Evolutionary conservation across 2,888 invertebrate genomes (phyloP).

Genomic region (Cosmorhoe ocellata): DNA sequence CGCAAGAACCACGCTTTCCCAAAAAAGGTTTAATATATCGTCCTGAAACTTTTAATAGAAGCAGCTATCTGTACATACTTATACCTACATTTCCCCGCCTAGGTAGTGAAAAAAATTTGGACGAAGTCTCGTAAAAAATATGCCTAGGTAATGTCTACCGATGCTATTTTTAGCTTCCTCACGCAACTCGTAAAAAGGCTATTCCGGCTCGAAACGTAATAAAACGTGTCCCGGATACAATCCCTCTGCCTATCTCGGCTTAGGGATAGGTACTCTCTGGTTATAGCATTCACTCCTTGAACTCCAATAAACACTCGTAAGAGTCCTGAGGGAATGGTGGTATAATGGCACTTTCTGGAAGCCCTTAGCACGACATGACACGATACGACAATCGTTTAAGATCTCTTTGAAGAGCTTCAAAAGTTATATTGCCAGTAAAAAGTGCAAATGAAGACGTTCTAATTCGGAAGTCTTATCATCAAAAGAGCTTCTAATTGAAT

Average conservation of each 20-base stretch:
- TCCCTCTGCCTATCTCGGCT: constrained; percentile 47
- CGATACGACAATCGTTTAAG: constrained; percentile 25
- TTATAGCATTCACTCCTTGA: constrained; percentile 42
- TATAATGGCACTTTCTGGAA: constrained; percentile 40
- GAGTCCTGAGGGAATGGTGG: constrained; percentile 39
- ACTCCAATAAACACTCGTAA: constrained; percentile 48
- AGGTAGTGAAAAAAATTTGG: constrained; percentile 3
- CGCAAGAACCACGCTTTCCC: constrained; percentile 19
- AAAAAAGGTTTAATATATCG: constrained; percentile 31
- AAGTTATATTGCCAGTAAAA: constrained; percentile 25
- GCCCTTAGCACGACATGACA: constrained; percentile 23
- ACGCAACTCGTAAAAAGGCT: constrained; percentile 54
- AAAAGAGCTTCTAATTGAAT: constrained; percentile 16
- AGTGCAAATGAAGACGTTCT: constrained; percentile 5
- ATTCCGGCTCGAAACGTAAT: constrained; percentile 51
- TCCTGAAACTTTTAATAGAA: constrained; percentile 21
- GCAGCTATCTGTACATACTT: constrained; percentile 22
- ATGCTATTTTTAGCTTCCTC: constrained; percentile 45
- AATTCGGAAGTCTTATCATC: constrained; percentile 7
- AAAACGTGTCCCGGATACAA: constrained; percentile 52
- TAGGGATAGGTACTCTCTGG: constrained; percentile 46
- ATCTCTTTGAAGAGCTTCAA: constrained; percentile 17
- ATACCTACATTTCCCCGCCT: constrained; percentile 8
- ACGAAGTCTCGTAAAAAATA: constrained; percentile 18
- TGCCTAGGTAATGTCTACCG: constrained; percentile 30